Base-by-base conservation (phyloP, 2,888 invertebrate species). In the Argynnis bischoffii region DNA sequence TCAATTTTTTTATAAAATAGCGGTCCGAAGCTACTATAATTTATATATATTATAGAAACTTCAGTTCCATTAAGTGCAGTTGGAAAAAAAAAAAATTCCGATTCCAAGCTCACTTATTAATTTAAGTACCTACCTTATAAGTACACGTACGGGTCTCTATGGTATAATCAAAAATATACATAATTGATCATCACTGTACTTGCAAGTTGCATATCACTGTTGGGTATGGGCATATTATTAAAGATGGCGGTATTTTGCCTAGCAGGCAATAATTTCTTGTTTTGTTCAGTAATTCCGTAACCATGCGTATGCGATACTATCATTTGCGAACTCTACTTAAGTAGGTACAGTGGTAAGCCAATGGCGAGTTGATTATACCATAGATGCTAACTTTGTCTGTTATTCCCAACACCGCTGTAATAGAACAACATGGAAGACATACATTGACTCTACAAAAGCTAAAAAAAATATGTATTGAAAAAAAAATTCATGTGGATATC, bases 171-270 rank as follows among this genome's bases (percentile, higher is more conserved):
- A 26, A 48, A 59, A 59, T 26, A n/a, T 16, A 48, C 48, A 16
- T n/a, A 59, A 31, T 59, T 59, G 47, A 13, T 59, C 4, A 31
- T 31, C 26, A 26, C 48, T 26, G 47, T n/a, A 55, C n/a, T n/a
- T 35, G n/a, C 16, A 13, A 55, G 31, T n/a, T 55, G n/a, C 16
- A 13, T 48, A 48, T 59, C 47, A 31, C 48, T 59, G 48, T 26
- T 59, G 26, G 16, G 16, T 16, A 48, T 26, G 0, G 6, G 15
- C 3, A 15, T 5, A 11, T 59, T n/a, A 59, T 59, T 59, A 59
- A 59, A 59, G n/a, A 59, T 59, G 59, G 59, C 59, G 59, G 59
- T n/a, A 16, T 57, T 48, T 26, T n/a, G 47, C 57, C 26, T n/a
- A 26, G 47, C 14, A 16, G n/a, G 48, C 48, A 59, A 59, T 59